Conservation (phyloP, 2,113 vertebrate genomes). For the Scophthalmus maximus region DNA sequence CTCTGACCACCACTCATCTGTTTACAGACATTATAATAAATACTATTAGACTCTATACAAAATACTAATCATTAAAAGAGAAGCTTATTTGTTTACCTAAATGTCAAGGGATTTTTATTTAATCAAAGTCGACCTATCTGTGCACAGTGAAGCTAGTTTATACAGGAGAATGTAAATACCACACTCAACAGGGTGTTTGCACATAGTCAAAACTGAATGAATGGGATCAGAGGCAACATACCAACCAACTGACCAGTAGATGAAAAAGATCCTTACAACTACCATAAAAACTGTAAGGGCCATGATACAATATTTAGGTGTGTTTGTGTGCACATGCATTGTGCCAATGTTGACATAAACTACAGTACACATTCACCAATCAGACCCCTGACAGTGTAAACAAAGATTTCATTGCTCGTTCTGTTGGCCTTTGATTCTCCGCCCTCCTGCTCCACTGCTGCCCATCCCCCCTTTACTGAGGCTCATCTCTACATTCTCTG, state of each 20-base stretch:
- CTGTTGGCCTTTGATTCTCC: conserved; percentile 63
- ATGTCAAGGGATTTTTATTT: not conserved
- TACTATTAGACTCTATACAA: not conserved
- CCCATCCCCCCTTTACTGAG: conserved; percentile 61
- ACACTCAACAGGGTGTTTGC: not conserved
- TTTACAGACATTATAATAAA: not conserved
- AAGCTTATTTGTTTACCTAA: not conserved
- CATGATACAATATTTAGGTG: not conserved
- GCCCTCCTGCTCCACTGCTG: conserved; percentile 37
- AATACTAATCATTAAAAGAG: not conserved
- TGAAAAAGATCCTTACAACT: not conserved
- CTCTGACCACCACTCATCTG: not conserved
- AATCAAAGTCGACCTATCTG: not conserved
- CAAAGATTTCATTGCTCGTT: conserved; percentile 69
- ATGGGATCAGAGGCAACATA: not conserved
- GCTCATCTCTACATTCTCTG: conserved; percentile 65
- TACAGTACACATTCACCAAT: conserved; percentile 18
- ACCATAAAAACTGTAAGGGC: not conserved
- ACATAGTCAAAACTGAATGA: not conserved
- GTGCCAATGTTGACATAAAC: conserved; percentile 5
- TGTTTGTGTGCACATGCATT: not conserved
- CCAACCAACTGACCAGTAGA: not conserved
- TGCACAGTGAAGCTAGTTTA: not conserved
- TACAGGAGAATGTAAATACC: not conserved
- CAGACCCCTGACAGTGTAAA: conserved; percentile 51